Evolutionary conservation across 2,113 vertebrate genomes (phyloP).

Genomic region (Hyperoodon ampullatus): DNA sequence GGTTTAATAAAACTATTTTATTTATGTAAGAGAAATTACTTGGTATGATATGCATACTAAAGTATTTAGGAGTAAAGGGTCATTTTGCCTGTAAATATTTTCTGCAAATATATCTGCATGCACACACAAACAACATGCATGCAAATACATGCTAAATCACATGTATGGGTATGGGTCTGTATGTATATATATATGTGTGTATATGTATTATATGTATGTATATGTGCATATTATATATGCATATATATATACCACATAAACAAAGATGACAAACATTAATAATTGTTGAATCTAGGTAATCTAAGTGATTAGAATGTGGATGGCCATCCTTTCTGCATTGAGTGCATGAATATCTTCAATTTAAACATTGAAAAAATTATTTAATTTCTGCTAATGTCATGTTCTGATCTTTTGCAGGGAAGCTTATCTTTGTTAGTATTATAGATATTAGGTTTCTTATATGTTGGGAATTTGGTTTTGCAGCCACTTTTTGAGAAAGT

Average conservation of each 20-base stretch:
- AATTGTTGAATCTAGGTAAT: background rate
- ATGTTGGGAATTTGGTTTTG: background rate
- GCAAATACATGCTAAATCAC: background rate
- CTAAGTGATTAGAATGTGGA: background rate
- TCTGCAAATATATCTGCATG: background rate
- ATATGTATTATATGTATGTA: background rate
- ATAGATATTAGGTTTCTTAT: background rate
- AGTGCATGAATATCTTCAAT: background rate
- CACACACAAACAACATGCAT: accelerated
- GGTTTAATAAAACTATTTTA: background rate
- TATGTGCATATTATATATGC: background rate
- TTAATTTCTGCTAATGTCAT: background rate
- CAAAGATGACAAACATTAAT: background rate
- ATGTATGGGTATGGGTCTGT: background rate
- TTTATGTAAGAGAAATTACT: background rate
- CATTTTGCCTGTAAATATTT: background rate
- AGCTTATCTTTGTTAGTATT: background rate
- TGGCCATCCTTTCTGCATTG: background rate
- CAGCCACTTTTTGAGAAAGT: background rate
- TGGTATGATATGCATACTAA: background rate
- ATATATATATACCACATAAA: background rate
- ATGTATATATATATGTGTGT: background rate
- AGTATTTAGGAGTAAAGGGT: background rate
- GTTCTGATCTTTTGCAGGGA: background rate
- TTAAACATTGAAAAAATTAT: background rate